phyloP scores from a whole-genome alignment of 1,140 invertebrate genomes.

The Drosophila auraria region DNA sequence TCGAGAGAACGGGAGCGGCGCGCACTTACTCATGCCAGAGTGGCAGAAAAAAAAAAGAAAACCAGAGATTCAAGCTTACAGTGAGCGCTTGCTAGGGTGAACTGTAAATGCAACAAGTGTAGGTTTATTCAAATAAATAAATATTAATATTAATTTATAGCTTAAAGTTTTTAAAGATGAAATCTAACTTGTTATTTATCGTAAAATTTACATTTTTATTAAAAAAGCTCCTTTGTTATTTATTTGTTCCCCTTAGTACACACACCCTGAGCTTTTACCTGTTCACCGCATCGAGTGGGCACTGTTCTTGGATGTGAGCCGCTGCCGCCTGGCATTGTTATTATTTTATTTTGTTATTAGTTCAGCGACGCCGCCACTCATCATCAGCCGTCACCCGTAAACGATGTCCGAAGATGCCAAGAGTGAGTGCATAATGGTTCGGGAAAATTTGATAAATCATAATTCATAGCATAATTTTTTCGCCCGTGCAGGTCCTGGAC shows the following conservation, averaged over 20 bases:
- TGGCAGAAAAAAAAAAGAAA: conserved; percentile 20
- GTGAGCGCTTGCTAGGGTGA: neutral
- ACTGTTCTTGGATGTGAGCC: conserved; percentile 13
- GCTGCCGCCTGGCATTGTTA: conserved; percentile 61
- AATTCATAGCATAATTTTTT: neutral
- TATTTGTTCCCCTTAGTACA: neutral
- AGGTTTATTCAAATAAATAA: no score
- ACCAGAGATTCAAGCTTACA: conserved; percentile 17
- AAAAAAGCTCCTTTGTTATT: no score
- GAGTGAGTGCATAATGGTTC: conserved; percentile 50
- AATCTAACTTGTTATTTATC: no score
- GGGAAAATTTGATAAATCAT: neutral
- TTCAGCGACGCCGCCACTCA: conserved; percentile 49
- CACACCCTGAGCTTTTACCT: neutral
- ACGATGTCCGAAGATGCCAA: conserved; percentile 79
- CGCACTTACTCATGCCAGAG: conserved; percentile 24
- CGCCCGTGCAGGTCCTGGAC: conserved; percentile 51
- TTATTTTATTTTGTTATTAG: conserved; percentile 69
- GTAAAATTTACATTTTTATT: no score
- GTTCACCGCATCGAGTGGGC: neutral
- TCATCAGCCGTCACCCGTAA: conserved; percentile 47
- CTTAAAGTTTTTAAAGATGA: no score
- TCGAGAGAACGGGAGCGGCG: conserved; percentile 1
- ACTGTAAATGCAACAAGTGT: neutral
- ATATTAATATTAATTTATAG: no score